phyloP scores from a whole-genome alignment of 2,797 vertebrate genomes.

The Erpetoichthys calabaricus region DNA sequence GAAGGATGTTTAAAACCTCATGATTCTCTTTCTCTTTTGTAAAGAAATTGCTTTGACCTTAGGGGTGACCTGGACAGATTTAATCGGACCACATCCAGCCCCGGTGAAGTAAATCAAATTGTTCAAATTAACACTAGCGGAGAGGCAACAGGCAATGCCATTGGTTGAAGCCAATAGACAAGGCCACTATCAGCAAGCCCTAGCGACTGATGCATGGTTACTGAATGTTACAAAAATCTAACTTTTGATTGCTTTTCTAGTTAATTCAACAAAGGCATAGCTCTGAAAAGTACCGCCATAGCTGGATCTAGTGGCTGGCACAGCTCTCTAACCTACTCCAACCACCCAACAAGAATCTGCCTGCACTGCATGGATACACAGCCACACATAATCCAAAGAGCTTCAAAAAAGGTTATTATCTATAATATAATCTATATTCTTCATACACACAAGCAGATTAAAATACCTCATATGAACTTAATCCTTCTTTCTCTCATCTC shows the following conservation, averaged over 20 bases:
- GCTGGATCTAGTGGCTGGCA: no score
- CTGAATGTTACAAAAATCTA: not conserved
- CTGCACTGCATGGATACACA: no score
- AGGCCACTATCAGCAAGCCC: slow-evolving; percentile 5
- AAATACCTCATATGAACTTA: no score
- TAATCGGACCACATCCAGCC: slow-evolving; percentile 51
- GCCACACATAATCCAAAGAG: no score
- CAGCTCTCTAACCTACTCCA: no score
- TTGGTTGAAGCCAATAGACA: slow-evolving; percentile 1
- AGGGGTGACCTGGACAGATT: slow-evolving; percentile 55
- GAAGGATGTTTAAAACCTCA: slow-evolving; percentile 30
- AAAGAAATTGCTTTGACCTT: slow-evolving; percentile 66
- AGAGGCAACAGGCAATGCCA: slow-evolving; percentile 29
- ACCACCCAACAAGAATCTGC: no score
- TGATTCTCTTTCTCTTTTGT: slow-evolving; percentile 41
- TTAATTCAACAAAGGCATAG: slow-evolving; percentile 1
- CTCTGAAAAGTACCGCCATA: no score
- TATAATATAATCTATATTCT: no score
- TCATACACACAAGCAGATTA: no score
- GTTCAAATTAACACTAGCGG: slow-evolving; percentile 49
- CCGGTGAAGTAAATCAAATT: slow-evolving; percentile 53
- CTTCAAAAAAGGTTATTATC: no score
- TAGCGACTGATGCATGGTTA: not conserved
- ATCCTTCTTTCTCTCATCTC: no score
- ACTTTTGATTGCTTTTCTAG: slow-evolving; percentile 5